These are phyloP conservation scores for Huso huso DNA, from an alignment of 2,797 vertebrate species.

Conservation along the genomic window DNA sequence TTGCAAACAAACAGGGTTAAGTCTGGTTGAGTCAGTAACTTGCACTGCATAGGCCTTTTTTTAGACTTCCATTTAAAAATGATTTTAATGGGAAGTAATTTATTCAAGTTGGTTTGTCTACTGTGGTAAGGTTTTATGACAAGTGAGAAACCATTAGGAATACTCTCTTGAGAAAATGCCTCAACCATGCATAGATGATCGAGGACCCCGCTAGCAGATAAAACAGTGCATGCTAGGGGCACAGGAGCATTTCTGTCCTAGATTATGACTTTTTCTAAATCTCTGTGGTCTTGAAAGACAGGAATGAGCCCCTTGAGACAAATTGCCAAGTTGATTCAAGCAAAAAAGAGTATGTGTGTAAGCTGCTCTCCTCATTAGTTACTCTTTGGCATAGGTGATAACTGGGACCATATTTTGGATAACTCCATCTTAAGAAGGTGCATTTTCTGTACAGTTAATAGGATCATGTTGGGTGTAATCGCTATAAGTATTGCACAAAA, in stretches of 20 bases:
- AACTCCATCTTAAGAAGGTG: constrained; percentile 71
- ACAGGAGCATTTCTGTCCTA: constrained; percentile 31
- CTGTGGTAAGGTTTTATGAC: constrained; percentile 17
- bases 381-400: constrained; percentile 29
- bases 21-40: too few relatives aligned
- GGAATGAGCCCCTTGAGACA: constrained; percentile 49
- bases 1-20: too few relatives aligned
- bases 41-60: too few relatives aligned
- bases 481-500: constrained; percentile 67
- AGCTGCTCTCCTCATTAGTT: neutral
- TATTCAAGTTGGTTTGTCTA: neutral
- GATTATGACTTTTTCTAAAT: constrained; percentile 57
- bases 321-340: constrained; percentile 33
- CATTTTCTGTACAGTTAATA: constrained; percentile 68
- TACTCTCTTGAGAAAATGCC: constrained; percentile 47
- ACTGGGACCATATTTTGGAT: constrained; percentile 53
- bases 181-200: too few relatives aligned
- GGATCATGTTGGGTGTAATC: constrained; percentile 73
- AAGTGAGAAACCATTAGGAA: constrained; percentile 50
- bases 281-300: constrained; percentile 53
- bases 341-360: constrained; percentile 2
- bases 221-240: neutral
- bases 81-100: constrained; percentile 3
- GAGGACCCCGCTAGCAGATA: too few relatives aligned
- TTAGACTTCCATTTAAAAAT: too few relatives aligned